Conservation (phyloP, 2,113 vertebrate genomes). For the Periophthalmus modestus region DNA sequence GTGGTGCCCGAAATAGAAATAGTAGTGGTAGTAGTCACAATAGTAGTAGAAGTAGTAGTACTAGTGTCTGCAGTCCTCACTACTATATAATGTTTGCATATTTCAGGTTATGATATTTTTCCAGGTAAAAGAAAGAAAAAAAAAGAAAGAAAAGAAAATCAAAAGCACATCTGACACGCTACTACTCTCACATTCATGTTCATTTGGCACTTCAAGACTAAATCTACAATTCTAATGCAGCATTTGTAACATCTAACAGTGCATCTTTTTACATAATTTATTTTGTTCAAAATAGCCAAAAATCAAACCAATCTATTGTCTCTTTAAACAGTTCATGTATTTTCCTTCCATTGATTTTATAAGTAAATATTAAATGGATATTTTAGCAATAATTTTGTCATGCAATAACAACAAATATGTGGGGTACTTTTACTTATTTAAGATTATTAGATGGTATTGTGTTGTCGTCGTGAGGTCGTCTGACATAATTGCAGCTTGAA, state of each 20-base stretch:
- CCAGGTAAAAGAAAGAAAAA: too few species aligned
- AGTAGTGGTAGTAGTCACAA: not conserved
- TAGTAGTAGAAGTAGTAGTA: too few species aligned
- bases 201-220: conserved; percentile 1
- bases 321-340: not conserved
- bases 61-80: not conserved
- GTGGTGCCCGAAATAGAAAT: too few species aligned
- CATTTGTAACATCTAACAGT: conserved; percentile 6
- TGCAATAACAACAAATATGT: not conserved
- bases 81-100: not conserved
- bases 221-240: conserved; percentile 5
- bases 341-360: not conserved
- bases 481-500: not conserved
- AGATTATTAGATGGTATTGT: not conserved
- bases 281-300: not conserved
- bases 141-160: not conserved
- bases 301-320: not conserved
- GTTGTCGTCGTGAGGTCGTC: conserved; percentile 45
- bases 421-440: not conserved
- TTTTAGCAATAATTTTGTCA: not conserved
- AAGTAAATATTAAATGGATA: not conserved
- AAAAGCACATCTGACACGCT: not conserved
- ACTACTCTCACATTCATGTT: conserved; percentile 4
- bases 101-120: not conserved
- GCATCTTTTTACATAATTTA: conserved; percentile 11